Conservation (phyloP, 2,113 vertebrate genomes). For the Narcine bancroftii region DNA sequence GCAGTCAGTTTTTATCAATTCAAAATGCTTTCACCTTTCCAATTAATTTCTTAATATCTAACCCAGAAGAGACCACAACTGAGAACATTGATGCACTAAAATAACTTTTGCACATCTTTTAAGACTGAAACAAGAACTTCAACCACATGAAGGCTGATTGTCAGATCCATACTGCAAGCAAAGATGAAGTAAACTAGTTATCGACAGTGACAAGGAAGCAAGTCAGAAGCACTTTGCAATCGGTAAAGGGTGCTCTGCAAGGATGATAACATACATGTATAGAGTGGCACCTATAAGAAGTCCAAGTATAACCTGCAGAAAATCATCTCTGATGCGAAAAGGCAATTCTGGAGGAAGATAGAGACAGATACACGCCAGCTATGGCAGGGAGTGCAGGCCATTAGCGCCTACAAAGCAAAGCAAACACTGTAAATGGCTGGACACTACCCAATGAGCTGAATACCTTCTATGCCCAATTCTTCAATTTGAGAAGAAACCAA, state of each 20-base stretch:
- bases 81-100: neutral
- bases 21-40: neutral
- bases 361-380: no score
- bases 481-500: no score
- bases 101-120: neutral
- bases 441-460: no score
- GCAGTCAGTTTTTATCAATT: neutral
- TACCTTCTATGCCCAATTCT: no score
- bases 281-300: no score
- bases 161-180: neutral
- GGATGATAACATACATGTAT: neutral
- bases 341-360: no score
- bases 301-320: no score
- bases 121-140: neutral
- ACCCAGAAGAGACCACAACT: neutral
- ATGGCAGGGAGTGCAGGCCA: no score
- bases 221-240: neutral
- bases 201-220: no score
- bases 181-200: neutral
- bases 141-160: neutral
- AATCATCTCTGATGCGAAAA: no score
- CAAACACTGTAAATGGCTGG: no score
- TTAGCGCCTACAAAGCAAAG: no score
- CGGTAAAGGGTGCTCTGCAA: neutral
- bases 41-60: neutral